Percentiles rank a stretch among this genome's conserved stretches.
Conservation (phyloP, 2,797 vertebrate genomes). For the Craterocephalus amniculus region DNA sequence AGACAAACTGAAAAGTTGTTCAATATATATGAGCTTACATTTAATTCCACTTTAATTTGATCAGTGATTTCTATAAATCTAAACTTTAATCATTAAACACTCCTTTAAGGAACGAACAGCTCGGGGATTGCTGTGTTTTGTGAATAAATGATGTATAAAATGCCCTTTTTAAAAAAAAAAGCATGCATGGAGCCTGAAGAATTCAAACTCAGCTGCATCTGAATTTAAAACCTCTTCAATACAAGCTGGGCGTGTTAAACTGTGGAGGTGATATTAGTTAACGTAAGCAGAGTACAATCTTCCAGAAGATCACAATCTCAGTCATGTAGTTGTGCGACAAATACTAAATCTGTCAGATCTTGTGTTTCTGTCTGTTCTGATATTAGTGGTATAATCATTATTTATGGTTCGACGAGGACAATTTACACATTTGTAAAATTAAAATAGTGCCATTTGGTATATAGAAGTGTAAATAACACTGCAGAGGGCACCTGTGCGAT, state of each 20-base stretch:
- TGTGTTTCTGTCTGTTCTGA: slow-evolving; percentile 56
- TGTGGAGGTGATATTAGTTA: slow-evolving; percentile 10
- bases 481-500: slow-evolving; percentile 29
- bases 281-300: not conserved
- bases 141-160: not conserved
- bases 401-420: slow-evolving; percentile 6
- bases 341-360: slow-evolving; percentile 22
- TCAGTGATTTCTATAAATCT: not conserved
- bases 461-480: slow-evolving; percentile 22
- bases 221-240: not conserved
- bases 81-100: not conserved
- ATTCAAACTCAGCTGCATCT: no score
- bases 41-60: not conserved
- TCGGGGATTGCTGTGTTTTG: not conserved
- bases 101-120: not conserved
- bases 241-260: not conserved
- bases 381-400: slow-evolving; percentile 22
- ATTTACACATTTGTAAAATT: slow-evolving; percentile 15
- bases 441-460: slow-evolving; percentile 12
- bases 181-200: not conserved
- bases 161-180: not conserved
- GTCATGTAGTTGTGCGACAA: not conserved
- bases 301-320: not conserved
- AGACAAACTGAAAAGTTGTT: not conserved
- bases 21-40: not conserved